Base-by-base conservation (phyloP, 2,113 vertebrate genomes). In the Cochlearius cochlearius region DNA sequence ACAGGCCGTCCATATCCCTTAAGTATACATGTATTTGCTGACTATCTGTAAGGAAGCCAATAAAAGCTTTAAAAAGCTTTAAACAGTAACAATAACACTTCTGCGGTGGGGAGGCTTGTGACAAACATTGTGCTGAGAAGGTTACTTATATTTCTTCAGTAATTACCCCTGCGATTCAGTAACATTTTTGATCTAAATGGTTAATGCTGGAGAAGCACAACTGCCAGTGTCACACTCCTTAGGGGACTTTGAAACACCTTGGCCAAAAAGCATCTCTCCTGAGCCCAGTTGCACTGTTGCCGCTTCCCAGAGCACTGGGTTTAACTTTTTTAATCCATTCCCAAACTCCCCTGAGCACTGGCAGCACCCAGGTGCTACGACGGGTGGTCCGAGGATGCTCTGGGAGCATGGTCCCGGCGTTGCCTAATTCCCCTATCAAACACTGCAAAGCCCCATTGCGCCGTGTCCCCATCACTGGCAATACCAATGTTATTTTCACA, bases 41-140 rank as follows among this genome's bases (percentile, higher is more conserved):
- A 45, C 74, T 94, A 38, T 29, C 56, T 71, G 55, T 38, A 45
- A 91, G 53, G 45, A 84, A 88, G 58, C 7, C 9, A 19, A 77
- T 75, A 60, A 69, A 96, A 92, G 62, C 50, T 79, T 94, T 64
- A 27, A 92, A 96, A 94, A 79, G 12, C 78, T 74, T 39, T 74
- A 53, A 88, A 36, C 15, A 15, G 68, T 25, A 71, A 79, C 14
- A 71, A 58, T 45, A 85, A 86, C 34, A n/a, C 53, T 95, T 91
- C 34, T 92, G 43, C 60, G 8, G 3, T 25, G 36, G 14, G n/a
- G 11, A 58, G 17, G 9, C 56, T 72, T 63, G 27, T 66, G 60
- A 49, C 52, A 86, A 93, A 76, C 32, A 38, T 26, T 20, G 38
- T 32, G 17, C 59, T 72, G 53, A 55, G 63, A 47, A 73, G 12